A percentile compares a stretch with the other conserved stretches of the same genome.
Conservation (phyloP, 1,140 invertebrate genomes). For the Coelopa frigida region DNA sequence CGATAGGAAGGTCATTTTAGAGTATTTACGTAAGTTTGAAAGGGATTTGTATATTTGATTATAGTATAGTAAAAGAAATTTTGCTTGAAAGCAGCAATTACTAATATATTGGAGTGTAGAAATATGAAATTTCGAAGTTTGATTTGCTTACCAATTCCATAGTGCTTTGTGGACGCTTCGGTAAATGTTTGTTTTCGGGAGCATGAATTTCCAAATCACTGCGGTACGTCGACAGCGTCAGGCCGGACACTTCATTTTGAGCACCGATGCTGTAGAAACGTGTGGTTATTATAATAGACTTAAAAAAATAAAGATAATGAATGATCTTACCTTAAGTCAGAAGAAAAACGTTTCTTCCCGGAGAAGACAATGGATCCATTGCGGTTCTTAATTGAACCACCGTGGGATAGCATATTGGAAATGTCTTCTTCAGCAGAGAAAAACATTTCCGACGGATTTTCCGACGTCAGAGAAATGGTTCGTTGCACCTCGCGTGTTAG, state of each 20-base stretch:
- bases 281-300: not conserved
- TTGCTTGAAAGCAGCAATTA: slow-evolving; percentile 5
- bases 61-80: not conserved
- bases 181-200: slow-evolving; percentile 36
- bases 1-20: not conserved
- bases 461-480: slow-evolving; percentile 78
- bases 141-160: slow-evolving; percentile 40
- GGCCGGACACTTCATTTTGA: slow-evolving; percentile 27
- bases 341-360: slow-evolving; percentile 50
- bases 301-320: slow-evolving; percentile 13
- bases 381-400: slow-evolving; percentile 37
- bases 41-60: slow-evolving; percentile 6
- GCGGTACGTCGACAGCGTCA: slow-evolving; percentile 48
- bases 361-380: slow-evolving; percentile 39
- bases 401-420: slow-evolving; percentile 45
- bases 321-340: slow-evolving; percentile 44
- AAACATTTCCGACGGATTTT: slow-evolving; percentile 84
- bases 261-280: slow-evolving; percentile 29
- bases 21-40: slow-evolving; percentile 1
- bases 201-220: slow-evolving; percentile 57
- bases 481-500: slow-evolving; percentile 58
- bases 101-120: slow-evolving; percentile 7
- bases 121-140: not conserved
- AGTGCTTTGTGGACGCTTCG: slow-evolving; percentile 41
- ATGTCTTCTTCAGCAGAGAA: slow-evolving; percentile 85